phyloP scores from a whole-genome alignment of 2,888 invertebrate species.

The Sminthurides aquaticus region DNA sequence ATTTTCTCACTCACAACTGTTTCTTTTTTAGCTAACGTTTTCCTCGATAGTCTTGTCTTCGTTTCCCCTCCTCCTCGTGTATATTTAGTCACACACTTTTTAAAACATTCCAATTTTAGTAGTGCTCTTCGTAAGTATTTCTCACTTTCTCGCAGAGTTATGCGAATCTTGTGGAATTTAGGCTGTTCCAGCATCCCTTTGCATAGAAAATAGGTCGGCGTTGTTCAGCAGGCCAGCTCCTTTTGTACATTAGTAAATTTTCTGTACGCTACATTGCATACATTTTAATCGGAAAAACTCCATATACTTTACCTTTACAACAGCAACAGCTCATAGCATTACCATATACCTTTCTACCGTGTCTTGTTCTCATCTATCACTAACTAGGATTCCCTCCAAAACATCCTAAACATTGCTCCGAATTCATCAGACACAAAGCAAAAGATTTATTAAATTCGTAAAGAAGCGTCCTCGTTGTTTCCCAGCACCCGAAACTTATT shows the following conservation, averaged over 20 bases:
- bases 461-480: no score
- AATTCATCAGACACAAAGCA: not conserved
- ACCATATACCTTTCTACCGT: not conserved
- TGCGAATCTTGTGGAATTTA: no score
- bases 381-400: not conserved
- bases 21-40: not conserved
- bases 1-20: not conserved
- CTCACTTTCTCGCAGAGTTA: no score
- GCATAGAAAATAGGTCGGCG: no score
- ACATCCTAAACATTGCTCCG: not conserved
- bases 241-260: not conserved
- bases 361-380: not conserved
- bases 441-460: not conserved
- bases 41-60: not conserved
- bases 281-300: not conserved
- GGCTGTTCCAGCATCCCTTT: no score
- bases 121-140: no score
- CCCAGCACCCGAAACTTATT: not conserved
- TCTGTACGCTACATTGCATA: not conserved
- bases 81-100: no score
- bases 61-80: no score
- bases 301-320: not conserved
- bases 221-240: not conserved
- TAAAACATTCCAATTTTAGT: no score
- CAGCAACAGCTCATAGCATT: not conserved